phyloP scores from a whole-genome alignment of 2,797 vertebrate species.

The Salarias fasciatus region DNA sequence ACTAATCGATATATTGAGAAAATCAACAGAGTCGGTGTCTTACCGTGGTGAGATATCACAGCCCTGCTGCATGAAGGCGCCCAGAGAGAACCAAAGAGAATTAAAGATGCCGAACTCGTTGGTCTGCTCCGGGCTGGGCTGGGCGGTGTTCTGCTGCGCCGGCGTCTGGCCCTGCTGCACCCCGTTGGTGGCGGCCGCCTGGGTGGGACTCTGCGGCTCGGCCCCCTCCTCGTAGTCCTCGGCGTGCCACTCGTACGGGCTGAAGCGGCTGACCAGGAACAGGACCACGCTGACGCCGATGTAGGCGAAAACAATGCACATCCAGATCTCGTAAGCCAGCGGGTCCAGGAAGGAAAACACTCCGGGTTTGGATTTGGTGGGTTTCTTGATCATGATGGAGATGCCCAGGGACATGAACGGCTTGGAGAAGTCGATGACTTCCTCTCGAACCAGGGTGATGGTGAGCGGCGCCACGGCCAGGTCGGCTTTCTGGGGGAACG shows the following conservation, averaged over 20 bases:
- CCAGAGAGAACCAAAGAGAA: conserved; percentile 98
- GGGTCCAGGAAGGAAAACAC: conserved; percentile 99
- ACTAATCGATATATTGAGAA: too few relatives aligned
- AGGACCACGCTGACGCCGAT: conserved; percentile 99
- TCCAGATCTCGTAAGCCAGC: conserved; percentile 99
- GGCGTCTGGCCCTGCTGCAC: conserved; percentile 74
- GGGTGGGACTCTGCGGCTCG: conserved; percentile 84
- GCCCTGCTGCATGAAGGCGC: conserved; percentile 99
- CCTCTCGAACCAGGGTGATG: conserved; percentile 97
- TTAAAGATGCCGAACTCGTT: conserved; percentile 99
- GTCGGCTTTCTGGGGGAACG: conserved; percentile 89
- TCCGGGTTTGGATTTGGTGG: conserved; percentile 97
- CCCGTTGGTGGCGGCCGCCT: conserved; percentile 73
- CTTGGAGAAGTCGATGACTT: conserved; percentile 99
- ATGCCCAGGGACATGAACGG: conserved; percentile 99
- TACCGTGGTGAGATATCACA: conserved; percentile 99
- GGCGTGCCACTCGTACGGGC: conserved; percentile 97
- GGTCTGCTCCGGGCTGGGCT: conserved; percentile 89
- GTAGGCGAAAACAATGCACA: conserved; percentile 99
- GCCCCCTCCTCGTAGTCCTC: conserved; percentile 94
- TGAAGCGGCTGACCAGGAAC: conserved; percentile 98
- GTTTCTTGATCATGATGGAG: conserved; percentile 99
- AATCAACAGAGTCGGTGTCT: conserved; percentile 27
- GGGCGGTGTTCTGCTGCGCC: conserved; percentile 82
- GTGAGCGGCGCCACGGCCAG: conserved; percentile 97